These are phyloP conservation scores for Eclectus roratus DNA, from an alignment of 2,113 vertebrate species.

Conservation along the genomic window DNA sequence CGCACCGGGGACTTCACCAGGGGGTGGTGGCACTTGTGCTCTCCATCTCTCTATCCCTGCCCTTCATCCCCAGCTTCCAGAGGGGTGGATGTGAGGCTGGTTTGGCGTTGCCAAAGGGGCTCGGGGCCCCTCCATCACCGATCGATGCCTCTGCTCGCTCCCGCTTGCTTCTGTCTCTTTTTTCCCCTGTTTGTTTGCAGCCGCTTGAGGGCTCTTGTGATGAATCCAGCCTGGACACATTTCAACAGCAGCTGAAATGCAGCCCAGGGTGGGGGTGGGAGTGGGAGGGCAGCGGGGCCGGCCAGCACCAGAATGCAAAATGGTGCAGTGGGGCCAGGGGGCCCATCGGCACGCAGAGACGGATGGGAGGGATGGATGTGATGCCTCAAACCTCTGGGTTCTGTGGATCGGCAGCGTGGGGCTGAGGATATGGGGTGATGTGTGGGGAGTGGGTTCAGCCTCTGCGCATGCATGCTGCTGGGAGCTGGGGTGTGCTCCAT, in stretches of 20 bases:
- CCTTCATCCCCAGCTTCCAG: not conserved
- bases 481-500: not conserved
- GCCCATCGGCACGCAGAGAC: not conserved
- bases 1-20: not conserved
- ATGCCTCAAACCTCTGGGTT: not conserved
- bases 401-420: not conserved
- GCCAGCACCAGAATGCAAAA: slow-evolving; percentile 56
- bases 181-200: slow-evolving; percentile 59
- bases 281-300: slow-evolving; percentile 48
- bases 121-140: not conserved
- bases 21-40: not conserved
- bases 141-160: slow-evolving; percentile 47
- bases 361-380: not conserved
- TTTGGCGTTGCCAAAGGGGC: not conserved
- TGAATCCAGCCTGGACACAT: slow-evolving; percentile 63
- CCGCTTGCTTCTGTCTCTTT: not conserved
- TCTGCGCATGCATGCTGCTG: not conserved
- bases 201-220: slow-evolving; percentile 69
- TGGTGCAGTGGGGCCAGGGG: not conserved
- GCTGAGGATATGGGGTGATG: not conserved
- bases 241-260: slow-evolving; percentile 62
- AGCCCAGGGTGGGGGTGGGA: slow-evolving; percentile 62
- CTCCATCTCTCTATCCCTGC: not conserved
- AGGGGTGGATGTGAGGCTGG: not conserved
- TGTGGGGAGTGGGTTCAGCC: not conserved